Evolutionary conservation across 2,113 vertebrate genomes (phyloP).

Genomic region (Callaeas wilsoni): DNA sequence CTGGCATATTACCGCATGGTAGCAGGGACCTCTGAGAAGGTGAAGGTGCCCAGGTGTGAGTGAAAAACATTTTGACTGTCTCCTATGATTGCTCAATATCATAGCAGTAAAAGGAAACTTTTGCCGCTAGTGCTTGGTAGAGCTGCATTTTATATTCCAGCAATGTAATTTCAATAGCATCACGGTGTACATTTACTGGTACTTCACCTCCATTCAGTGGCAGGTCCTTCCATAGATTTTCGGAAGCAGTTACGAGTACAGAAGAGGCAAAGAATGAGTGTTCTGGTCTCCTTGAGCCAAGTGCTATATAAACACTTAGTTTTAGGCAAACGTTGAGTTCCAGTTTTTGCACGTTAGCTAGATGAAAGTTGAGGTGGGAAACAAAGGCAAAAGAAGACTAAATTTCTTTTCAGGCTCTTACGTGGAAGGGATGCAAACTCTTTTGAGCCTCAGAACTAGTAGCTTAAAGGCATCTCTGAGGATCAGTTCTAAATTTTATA

Average conservation of each 20-base stretch:
- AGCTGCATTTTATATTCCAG: not conserved
- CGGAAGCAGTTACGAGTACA: not conserved
- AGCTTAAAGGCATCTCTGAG: not conserved
- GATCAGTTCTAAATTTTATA: not conserved
- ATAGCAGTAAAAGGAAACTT: not conserved
- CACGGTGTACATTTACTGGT: not conserved
- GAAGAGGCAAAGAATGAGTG: not conserved
- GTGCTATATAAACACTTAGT: not conserved
- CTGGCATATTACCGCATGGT: not conserved
- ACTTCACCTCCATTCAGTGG: not conserved
- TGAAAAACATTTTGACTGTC: not conserved
- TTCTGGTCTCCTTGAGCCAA: not conserved
- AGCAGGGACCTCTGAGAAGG: not conserved
- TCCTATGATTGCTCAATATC: not conserved
- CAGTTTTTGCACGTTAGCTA: not conserved
- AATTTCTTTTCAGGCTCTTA: not conserved
- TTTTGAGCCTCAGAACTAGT: not conserved
- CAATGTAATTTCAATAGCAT: not conserved
- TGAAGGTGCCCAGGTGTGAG: too few relatives aligned
- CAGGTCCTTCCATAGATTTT: not conserved
- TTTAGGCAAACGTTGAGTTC: not conserved
- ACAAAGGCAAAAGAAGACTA: not conserved
- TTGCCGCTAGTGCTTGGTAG: not conserved
- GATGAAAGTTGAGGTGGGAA: not conserved
- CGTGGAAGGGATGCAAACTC: not conserved